Evolutionary conservation across 2,888 invertebrate genomes (phyloP).

Genomic region (Spicauda simplicius): DNA sequence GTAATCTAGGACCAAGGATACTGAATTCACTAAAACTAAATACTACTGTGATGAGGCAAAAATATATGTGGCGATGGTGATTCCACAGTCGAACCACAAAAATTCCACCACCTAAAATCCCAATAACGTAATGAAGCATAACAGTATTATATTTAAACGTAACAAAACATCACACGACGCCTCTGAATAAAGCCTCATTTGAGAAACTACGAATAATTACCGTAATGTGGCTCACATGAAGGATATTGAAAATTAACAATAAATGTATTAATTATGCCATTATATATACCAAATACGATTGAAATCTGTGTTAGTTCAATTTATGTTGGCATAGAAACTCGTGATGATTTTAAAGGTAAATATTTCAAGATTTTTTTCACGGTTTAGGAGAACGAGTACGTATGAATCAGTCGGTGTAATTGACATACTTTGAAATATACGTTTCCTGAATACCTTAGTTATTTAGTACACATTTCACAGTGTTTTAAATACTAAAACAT

Average conservation of each 20-base stretch:
- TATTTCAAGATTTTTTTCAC: not conserved
- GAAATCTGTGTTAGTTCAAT: conserved; percentile 30
- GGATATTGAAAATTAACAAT: conserved; percentile 54
- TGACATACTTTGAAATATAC: no score
- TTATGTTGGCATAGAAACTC: conserved; percentile 24
- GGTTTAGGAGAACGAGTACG: not conserved
- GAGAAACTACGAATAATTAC: conserved; percentile 48
- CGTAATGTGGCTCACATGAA: conserved; percentile 46
- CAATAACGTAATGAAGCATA: not conserved
- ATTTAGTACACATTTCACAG: no score
- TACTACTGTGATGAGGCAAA: no score
- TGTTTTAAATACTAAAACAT: no score
- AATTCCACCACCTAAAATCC: no score
- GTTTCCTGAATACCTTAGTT: no score
- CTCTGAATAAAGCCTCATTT: conserved; percentile 22
- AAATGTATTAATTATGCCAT: conserved; percentile 50
- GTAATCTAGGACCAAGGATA: no score
- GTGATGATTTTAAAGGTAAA: conserved; percentile 36
- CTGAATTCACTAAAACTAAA: no score
- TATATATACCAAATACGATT: conserved; percentile 31
- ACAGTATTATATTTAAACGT: not conserved
- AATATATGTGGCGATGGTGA: no score
- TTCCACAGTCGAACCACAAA: no score
- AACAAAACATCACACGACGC: conserved; percentile 3
- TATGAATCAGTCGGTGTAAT: no score